phyloP scores from a whole-genome alignment of 30 jellyfish, hydroid and myxozoan genomes.

The Mastigias papua region DNA sequence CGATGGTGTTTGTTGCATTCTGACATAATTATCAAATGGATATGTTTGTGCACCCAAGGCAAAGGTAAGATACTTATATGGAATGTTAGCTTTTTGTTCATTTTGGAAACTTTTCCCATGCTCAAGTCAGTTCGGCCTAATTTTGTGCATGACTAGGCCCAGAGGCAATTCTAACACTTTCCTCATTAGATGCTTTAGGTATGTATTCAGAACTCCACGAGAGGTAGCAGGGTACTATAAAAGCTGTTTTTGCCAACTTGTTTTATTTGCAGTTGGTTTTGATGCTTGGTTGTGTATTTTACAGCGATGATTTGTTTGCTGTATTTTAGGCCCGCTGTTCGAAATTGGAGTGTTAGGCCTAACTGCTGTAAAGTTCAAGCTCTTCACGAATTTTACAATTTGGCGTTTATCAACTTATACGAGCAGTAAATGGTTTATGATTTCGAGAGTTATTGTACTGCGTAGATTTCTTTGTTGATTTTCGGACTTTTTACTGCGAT shows the following conservation, averaged over 20 bases:
- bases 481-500: too few relatives aligned
- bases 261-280: neutral
- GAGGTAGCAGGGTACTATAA: neutral
- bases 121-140: slow-evolving; percentile 46
- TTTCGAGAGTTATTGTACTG: too few relatives aligned
- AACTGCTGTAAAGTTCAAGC: neutral
- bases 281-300: neutral
- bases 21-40: neutral
- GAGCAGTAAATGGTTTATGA: too few relatives aligned
- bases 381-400: neutral
- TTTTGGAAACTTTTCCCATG: neutral
- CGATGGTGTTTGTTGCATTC: neutral
- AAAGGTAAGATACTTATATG: neutral
- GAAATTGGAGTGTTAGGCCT: neutral
- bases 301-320: neutral
- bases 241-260: neutral
- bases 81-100: neutral
- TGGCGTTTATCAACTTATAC: neutral
- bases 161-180: slow-evolving; percentile 16
- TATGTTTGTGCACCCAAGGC: neutral
- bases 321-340: neutral
- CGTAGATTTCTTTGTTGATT: too few relatives aligned
- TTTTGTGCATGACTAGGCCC: slow-evolving; percentile 54
- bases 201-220: neutral
- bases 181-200: neutral